Percentiles rank a stretch among this genome's conserved stretches.
phyloP scores from a whole-genome alignment of 1,140 invertebrate species.

The Meloidogyne chitwoodi region DNA sequence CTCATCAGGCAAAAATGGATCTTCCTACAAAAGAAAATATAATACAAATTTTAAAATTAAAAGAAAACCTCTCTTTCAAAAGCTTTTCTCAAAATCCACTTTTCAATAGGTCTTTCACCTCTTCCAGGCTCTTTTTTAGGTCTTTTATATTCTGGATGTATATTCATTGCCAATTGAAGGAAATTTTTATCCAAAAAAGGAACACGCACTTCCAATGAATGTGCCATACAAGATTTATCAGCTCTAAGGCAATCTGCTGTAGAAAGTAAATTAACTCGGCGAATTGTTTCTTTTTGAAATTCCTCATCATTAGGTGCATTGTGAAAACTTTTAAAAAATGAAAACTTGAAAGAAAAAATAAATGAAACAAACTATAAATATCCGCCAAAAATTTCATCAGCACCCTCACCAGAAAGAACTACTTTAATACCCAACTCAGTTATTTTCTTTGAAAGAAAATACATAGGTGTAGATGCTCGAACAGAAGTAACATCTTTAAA shows the following conservation, averaged over 20 bases:
- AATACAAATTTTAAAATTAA: background rate
- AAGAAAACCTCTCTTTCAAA: constrained; percentile 47
- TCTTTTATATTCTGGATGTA: constrained; percentile 42
- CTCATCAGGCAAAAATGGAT: constrained; percentile 54
- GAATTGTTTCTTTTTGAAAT: constrained; percentile 59
- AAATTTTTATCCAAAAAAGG: constrained; percentile 58
- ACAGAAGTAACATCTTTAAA: constrained; percentile 3
- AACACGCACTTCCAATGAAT: constrained; percentile 55
- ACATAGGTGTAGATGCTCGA: constrained; percentile 59
- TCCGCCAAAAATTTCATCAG: constrained; percentile 60
- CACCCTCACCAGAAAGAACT: constrained; percentile 58
- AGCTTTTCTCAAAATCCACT: constrained; percentile 54
- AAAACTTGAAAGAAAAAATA: background rate
- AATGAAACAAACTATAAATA: constrained; percentile 44
- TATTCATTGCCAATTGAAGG: constrained; percentile 48
- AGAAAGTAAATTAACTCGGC: constrained; percentile 49
- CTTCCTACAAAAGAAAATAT: constrained; percentile 43
- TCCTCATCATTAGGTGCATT: constrained; percentile 57
- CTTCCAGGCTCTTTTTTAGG: constrained; percentile 38
- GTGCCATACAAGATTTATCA: constrained; percentile 59
- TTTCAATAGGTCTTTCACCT: constrained; percentile 42
- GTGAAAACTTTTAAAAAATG: constrained; percentile 55
- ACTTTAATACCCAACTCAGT: constrained; percentile 54
- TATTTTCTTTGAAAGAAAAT: constrained; percentile 54
- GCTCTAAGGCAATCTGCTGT: constrained; percentile 57